Evolutionary conservation across 2,888 invertebrate genomes (phyloP).

Genomic region (Corythucha ciliata): DNA sequence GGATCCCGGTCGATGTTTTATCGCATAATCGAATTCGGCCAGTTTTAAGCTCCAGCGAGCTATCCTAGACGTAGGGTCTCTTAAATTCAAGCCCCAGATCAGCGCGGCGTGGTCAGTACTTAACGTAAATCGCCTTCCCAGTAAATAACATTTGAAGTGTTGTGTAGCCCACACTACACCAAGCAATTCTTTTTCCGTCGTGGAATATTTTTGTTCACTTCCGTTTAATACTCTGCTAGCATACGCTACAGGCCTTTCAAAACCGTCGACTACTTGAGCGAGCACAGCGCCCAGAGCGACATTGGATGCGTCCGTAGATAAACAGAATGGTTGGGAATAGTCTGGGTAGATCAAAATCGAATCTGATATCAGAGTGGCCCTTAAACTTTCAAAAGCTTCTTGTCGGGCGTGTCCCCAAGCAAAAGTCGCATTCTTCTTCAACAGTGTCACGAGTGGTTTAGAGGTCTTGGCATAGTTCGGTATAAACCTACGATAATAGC

Average conservation of each 20-base stretch:
- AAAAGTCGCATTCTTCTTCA: constrained; percentile 31
- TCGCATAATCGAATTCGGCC: constrained; percentile 37
- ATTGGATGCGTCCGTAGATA: constrained; percentile 6
- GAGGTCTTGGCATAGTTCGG: constrained; percentile 37
- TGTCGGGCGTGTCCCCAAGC: constrained; percentile 28
- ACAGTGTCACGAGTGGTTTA: constrained; percentile 34
- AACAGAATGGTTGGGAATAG: background rate
- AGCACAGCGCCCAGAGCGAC: constrained; percentile 1
- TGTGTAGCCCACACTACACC: too few relatives aligned
- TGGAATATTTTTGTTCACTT: background rate
- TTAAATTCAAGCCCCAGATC: constrained; percentile 39
- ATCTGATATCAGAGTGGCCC: constrained; percentile 21
- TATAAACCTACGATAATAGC: constrained; percentile 41
- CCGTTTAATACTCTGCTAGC: background rate
- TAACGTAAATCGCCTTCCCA: constrained; percentile 39
- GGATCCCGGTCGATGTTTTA: background rate
- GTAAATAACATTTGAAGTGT: constrained; percentile 38
- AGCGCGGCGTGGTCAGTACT: constrained; percentile 41
- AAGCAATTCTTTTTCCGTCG: too few relatives aligned
- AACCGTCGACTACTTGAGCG: constrained; percentile 4
- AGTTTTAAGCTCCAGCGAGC: constrained; percentile 39
- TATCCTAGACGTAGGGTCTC: constrained; percentile 38
- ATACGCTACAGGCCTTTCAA: constrained; percentile 10
- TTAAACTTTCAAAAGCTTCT: constrained; percentile 29
- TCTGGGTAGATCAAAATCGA: constrained; percentile 36